A percentile compares a stretch with the other conserved stretches of the same genome.
phyloP scores from a whole-genome alignment of 1,140 invertebrate species.

The Lepidotrigona ventralis region DNA sequence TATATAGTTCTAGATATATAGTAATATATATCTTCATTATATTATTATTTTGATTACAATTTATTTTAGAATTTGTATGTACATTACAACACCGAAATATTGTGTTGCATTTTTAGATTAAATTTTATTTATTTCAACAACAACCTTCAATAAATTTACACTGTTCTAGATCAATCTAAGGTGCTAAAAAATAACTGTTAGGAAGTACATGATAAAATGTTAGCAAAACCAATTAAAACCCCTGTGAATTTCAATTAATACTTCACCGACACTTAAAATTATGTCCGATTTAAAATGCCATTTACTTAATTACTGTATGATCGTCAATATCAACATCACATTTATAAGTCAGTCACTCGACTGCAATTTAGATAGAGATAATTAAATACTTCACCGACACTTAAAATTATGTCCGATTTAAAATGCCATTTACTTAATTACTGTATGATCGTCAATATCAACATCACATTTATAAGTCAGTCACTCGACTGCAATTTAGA shows the following conservation, averaged over 20 bases:
- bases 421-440: neutral
- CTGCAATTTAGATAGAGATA: neutral
- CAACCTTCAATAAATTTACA: no score
- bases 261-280: neutral
- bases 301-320: neutral
- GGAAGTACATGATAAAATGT: neutral
- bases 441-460: neutral
- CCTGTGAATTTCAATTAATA: neutral
- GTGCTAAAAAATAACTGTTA: neutral
- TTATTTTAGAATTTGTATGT: no score
- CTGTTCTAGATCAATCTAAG: neutral
- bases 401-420: neutral
- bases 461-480: neutral
- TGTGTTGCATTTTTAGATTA: no score
- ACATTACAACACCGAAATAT: no score
- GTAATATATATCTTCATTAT: no score
- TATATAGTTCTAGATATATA: no score
- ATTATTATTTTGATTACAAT: no score
- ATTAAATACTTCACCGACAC: neutral
- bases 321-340: neutral
- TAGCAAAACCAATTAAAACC: neutral
- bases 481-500: neutral
- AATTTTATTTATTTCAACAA: no score
- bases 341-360: neutral
- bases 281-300: neutral